phyloP scores from a whole-genome alignment of 2,888 invertebrate species.

The Scrobipalpa atriplicella region DNA sequence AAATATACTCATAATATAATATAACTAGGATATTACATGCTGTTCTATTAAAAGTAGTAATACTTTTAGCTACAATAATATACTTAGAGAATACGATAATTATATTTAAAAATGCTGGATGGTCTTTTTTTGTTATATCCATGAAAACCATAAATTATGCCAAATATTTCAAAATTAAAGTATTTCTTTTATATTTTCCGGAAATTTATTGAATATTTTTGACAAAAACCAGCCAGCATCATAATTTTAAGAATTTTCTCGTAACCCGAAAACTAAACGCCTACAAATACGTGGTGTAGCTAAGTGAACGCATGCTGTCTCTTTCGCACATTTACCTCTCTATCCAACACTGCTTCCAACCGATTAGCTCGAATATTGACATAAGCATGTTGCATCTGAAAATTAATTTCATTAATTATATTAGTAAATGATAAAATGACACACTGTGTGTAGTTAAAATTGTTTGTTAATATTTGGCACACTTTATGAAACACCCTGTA shows the following conservation, averaged over 20 bases:
- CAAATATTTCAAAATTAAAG: neutral
- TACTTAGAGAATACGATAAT: too few relatives aligned
- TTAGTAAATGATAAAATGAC: constrained; percentile 18
- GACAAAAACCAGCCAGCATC: neutral
- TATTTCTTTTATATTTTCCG: neutral
- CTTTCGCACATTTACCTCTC: constrained; percentile 84
- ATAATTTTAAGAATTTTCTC: neutral
- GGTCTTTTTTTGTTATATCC: too few relatives aligned
- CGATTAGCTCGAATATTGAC: constrained; percentile 82
- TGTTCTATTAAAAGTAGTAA: neutral
- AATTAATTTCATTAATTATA: constrained; percentile 62
- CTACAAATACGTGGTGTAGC: constrained; percentile 16
- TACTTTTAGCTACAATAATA: neutral
- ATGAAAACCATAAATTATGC: neutral
- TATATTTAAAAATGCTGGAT: too few relatives aligned
- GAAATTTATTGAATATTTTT: neutral
- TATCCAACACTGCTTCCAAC: constrained; percentile 84
- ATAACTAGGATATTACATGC: too few relatives aligned
- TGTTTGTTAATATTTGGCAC: constrained; percentile 38
- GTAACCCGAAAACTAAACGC: neutral
- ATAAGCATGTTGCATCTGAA: constrained; percentile 83
- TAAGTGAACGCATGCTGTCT: constrained; percentile 57
- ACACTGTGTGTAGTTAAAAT: constrained; percentile 38
- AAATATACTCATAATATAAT: too few relatives aligned
- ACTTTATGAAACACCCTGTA: neutral